Base-by-base conservation (phyloP, 2,888 invertebrate genomes). In the Phlogophora meticulosa region DNA sequence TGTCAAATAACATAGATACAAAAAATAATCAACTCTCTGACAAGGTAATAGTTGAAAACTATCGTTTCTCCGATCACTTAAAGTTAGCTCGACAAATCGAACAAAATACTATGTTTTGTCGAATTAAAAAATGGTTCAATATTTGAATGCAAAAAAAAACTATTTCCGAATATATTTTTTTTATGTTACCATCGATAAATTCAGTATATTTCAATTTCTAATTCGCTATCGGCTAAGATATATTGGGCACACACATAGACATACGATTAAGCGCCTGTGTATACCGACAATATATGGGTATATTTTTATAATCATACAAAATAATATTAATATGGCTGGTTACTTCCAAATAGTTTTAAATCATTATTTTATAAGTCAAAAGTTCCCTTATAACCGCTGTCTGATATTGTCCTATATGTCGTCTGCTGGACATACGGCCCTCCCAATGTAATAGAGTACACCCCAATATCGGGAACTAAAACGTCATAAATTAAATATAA, bases 261-360 rank as follows among this genome's bases (percentile, higher is more conserved):
- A 42, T 28, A 64, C 66, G 24, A 34, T 15, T 34, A 42, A 36
- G n/a, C 46, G 69, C 46, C 46, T 13, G 22, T 15, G 34, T 40
- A 22, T 67, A 69, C 42, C 36, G 20, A 32, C 1, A n/a, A 61
- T 58, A 46, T 59, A 55, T 60, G 56, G 56, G 51, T 53, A 61
- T 76, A 70, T 76, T 76, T 69, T 73, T 73, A 70, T 76, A 73
- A 69, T 53, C 17, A n/a, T 67, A 70, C n/a, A 42, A 13, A 42
- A 46, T 36, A n/a, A 34, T 43, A 65, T 10, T 38, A 51, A 28
- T 53, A 53, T 46, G 61, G 70, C 76, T 48, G 51, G 71, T 70
- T 76, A 76, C 72, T 72, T 72, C 69, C 76, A 61, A 60, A 48
- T 72, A 68, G 36, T 17, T 51, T 53, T 46, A 34, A 67, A 51